A percentile compares a stretch with the other conserved stretches of the same genome.
These are phyloP conservation scores for Metopia argyrocephala DNA, from an alignment of 2,888 invertebrate genomes.

Conservation along the genomic window DNA sequence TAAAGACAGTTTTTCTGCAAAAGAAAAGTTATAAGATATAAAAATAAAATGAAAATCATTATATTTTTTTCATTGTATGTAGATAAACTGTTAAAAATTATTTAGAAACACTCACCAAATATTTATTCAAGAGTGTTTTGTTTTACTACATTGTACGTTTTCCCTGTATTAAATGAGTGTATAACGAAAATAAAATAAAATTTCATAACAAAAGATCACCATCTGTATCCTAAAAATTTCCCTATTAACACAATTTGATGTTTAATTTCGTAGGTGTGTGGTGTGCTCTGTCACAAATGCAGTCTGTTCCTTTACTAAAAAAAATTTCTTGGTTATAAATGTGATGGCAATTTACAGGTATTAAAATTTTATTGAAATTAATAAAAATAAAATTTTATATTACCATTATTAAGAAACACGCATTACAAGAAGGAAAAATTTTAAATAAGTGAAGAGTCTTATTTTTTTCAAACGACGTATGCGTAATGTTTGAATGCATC, in stretches of 20 bases:
- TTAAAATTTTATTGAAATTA: constrained; percentile 61
- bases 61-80: not conserved
- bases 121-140: constrained; percentile 26
- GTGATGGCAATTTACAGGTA: constrained; percentile 61
- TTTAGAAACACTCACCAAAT: constrained; percentile 25
- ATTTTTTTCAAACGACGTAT: not conserved
- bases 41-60: constrained; percentile 6
- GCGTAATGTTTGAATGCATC: constrained; percentile 12
- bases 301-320: not conserved
- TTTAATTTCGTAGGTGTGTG: constrained; percentile 20
- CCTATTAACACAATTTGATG: constrained; percentile 36
- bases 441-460: no score
- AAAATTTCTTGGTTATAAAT: constrained; percentile 25
- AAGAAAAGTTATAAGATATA: constrained; percentile 2
- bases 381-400: constrained; percentile 54
- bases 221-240: constrained; percentile 9
- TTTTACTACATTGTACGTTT: not conserved
- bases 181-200: not conserved
- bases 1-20: not conserved
- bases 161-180: not conserved
- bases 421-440: not conserved
- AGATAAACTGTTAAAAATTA: constrained; percentile 37
- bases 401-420: constrained; percentile 12
- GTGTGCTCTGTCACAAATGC: constrained; percentile 2
- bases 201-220: constrained; percentile 13